Evolutionary conservation across 2,113 vertebrate species (phyloP).

Genomic region (Antechinus flavipes): DNA sequence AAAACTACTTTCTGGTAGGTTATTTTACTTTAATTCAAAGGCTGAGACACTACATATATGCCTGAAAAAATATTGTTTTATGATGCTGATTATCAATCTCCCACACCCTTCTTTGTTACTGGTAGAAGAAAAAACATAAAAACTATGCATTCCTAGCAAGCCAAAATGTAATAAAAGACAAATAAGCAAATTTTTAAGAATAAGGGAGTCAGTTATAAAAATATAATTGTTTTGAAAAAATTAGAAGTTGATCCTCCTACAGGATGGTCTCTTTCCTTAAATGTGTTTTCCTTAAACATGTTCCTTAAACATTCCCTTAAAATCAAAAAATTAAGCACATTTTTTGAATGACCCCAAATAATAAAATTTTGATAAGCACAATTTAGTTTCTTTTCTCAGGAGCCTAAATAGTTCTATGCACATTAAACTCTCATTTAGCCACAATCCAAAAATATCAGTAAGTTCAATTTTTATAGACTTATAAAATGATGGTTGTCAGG

Average conservation of each 20-base stretch:
- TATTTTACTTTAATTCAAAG: slow-evolving; percentile 30
- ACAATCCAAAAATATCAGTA: neutral
- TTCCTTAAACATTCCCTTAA: no score
- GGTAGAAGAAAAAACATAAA: neutral
- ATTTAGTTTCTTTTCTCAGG: slow-evolving; percentile 4
- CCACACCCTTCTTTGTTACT: neutral
- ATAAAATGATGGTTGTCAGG: neutral
- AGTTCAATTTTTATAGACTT: neutral
- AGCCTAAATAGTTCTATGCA: neutral
- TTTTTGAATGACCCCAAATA: neutral
- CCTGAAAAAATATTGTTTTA: slow-evolving; percentile 18
- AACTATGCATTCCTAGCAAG: neutral
- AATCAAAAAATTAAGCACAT: neutral
- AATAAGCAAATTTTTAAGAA: neutral
- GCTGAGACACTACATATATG: neutral
- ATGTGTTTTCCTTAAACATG: neutral
- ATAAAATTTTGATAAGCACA: neutral
- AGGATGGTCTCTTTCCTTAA: neutral
- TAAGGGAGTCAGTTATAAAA: slow-evolving; percentile 21
- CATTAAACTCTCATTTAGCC: neutral
- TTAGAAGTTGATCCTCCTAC: neutral
- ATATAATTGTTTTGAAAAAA: slow-evolving; percentile 30
- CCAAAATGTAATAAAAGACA: neutral
- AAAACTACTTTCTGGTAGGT: slow-evolving; percentile 11
- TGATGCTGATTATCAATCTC: neutral